A percentile compares a stretch with the other conserved stretches of the same genome.
Conservation (phyloP, 2,797 vertebrate genomes). For the Notamacropus eugenii region DNA sequence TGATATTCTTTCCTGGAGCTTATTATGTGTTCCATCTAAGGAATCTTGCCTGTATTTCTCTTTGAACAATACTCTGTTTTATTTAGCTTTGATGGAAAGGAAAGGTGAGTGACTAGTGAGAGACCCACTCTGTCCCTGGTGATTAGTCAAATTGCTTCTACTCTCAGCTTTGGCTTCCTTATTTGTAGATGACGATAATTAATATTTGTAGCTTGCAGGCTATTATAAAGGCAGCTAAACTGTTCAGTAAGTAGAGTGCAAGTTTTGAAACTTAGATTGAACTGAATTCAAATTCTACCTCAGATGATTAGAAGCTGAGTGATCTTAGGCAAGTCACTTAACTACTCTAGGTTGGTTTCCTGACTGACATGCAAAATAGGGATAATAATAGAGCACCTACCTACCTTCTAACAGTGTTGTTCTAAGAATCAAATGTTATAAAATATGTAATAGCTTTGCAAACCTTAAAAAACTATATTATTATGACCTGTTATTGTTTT, state of each 20-base stretch:
- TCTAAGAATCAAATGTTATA: background rate
- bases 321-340: background rate
- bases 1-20: background rate
- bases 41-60: background rate
- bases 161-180: background rate
- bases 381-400: background rate
- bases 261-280: too few species aligned
- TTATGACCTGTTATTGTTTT: background rate
- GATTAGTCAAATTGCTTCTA: background rate
- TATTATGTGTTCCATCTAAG: background rate
- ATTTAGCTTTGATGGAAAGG: background rate
- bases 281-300: too few species aligned
- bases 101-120: background rate
- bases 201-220: background rate
- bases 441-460: background rate
- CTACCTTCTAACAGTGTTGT: background rate
- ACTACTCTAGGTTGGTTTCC: background rate
- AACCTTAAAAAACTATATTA: background rate
- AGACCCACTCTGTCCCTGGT: background rate
- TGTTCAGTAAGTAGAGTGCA: background rate
- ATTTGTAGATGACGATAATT: background rate
- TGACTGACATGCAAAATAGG: background rate
- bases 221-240: background rate
- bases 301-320: background rate
- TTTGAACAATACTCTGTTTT: background rate